Evolutionary conservation across 2,797 vertebrate genomes (phyloP), one percentile per base, ranked within the genome.

Genomic region (Ispidina picta): DNA sequence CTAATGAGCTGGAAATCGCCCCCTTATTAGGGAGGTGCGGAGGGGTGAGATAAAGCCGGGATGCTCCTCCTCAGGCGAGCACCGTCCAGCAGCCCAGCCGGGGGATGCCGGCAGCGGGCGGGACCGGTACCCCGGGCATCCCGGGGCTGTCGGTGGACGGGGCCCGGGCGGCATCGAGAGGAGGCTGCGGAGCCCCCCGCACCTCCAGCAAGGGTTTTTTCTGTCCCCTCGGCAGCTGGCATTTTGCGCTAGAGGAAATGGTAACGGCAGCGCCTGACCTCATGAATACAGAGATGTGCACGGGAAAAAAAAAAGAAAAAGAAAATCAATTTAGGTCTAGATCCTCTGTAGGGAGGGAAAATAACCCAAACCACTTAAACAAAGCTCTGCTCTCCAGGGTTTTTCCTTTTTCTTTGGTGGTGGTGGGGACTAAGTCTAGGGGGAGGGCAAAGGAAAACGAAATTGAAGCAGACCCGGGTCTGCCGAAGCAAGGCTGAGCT

Each of bases 261-360:
- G 0, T 28, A 71, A 49, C 37, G 49, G 69, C 76, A 35, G 70
- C 6, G 46, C 58, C 85, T 72, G 95, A 83, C 94, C 92, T 93
- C 86, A 52, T 79, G 94, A 86, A 94, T 83, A 73, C 6, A 88
- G 70, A 89, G 80, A 96, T 88, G 93, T 33, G 77, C 70, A 15
- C 12, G 20, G 87, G 62, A 18, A 41, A 60, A 59, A 59, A 59
- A 26, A 37, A 12, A 19, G 35, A 41, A 59, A 59, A 59, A 26
- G 25, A 48, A 91, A 95, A 95, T 93, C 95, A 93, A 91, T 94
- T 93, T 92, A 83, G 66, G 88, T 83, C 86, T 84, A 71, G 85
- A 60, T 77, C 79, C 87, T 90, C 91, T 84, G 79, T 60, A 75
- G 75, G 56, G 75, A 95, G 43, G 77, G 63, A 89, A 89, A 93